Evolutionary conservation across 2,888 invertebrate genomes (phyloP).

Genomic region (Mythimna pallens): DNA sequence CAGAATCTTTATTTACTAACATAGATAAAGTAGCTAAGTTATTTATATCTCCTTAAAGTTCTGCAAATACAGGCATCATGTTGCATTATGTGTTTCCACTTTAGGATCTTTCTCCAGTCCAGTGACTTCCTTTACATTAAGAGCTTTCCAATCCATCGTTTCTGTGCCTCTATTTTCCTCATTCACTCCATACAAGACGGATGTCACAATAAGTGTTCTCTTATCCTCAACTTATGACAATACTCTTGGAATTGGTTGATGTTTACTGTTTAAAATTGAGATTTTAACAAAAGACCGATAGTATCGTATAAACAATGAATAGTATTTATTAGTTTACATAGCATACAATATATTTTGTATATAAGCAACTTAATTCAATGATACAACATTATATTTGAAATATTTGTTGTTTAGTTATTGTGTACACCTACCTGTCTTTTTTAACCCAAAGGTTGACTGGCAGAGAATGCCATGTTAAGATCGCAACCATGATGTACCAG

Average conservation of each 20-base stretch:
- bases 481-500: too few relatives aligned
- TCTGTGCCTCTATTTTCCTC: conserved; percentile 9
- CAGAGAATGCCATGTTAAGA: too few relatives aligned
- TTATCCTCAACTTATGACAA: conserved; percentile 33
- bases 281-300: neutral
- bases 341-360: too few relatives aligned
- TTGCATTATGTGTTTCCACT: neutral
- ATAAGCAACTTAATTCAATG: too few relatives aligned
- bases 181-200: conserved; percentile 2
- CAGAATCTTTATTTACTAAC: too few relatives aligned
- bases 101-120: neutral
- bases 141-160: conserved; percentile 23
- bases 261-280: neutral
- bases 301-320: neutral
- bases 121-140: conserved; percentile 1
- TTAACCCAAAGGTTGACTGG: too few relatives aligned
- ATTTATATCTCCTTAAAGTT: neutral
- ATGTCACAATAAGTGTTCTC: conserved; percentile 20
- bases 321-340: too few relatives aligned
- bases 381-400: too few relatives aligned
- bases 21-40: too few relatives aligned
- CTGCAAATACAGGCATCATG: too few relatives aligned
- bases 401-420: too few relatives aligned
- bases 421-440: too few relatives aligned
- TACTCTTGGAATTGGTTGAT: neutral